Percentiles rank a stretch among this genome's conserved stretches.
Evolutionary conservation across 2,888 invertebrate genomes (phyloP).

Genomic region (Amiota mariae): DNA sequence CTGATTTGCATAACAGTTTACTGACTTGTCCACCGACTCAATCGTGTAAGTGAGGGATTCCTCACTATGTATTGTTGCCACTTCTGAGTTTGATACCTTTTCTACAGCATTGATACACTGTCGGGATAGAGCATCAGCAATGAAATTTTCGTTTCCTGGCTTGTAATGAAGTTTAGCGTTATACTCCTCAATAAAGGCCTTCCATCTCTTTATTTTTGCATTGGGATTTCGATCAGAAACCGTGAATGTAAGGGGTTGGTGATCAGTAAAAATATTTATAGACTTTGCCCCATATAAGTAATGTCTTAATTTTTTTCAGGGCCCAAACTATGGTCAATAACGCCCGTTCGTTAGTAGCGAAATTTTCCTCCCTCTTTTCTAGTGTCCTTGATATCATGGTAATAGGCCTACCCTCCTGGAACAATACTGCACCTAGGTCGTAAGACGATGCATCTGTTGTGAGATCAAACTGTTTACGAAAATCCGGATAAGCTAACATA

Average conservation of each 20-base stretch:
- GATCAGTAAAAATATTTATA: slow-evolving; percentile 32
- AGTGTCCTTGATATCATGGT: slow-evolving; percentile 32
- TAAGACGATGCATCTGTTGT: slow-evolving; percentile 26
- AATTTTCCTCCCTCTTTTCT: slow-evolving; percentile 21
- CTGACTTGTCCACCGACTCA: too few species aligned
- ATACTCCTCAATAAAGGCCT: neutral
- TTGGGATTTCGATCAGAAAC: neutral
- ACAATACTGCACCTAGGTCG: neutral
- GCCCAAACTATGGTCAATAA: slow-evolving; percentile 34
- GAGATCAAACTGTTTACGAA: neutral
- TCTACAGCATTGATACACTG: neutral
- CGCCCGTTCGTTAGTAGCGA: slow-evolving; percentile 31
- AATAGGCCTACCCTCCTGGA: slow-evolving; percentile 24
- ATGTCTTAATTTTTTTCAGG: slow-evolving; percentile 17
- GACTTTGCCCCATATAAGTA: slow-evolving; percentile 30
- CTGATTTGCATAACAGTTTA: too few species aligned
- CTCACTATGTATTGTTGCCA: too few species aligned
- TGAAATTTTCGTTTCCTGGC: slow-evolving; percentile 9
- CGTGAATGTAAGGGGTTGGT: neutral
- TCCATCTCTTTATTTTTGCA: neutral
- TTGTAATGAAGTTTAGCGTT: too few species aligned
- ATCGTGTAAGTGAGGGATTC: too few species aligned
- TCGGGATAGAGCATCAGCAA: slow-evolving; percentile 2
- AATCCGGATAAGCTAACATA: neutral
- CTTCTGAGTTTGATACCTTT: neutral